Percentiles rank a stretch among this genome's conserved stretches.
phyloP scores from a whole-genome alignment of 2,888 invertebrate species.

The Arenicola marina region DNA sequence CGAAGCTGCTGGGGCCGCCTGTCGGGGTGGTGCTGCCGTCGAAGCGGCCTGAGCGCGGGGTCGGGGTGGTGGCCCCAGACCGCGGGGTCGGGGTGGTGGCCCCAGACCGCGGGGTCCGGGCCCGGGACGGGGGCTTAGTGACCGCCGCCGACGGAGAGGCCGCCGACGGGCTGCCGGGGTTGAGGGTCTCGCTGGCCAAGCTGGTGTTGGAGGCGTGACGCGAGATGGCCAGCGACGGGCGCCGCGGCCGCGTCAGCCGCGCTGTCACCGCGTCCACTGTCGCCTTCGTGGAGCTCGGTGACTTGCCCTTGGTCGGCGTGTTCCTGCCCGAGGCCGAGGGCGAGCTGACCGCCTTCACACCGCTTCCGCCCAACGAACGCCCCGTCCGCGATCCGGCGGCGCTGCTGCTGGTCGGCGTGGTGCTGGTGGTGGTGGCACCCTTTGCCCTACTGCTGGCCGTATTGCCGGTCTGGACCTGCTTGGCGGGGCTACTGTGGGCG shows the following conservation, averaged over 20 bases:
- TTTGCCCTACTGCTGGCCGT: background rate
- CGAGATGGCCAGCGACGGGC: background rate
- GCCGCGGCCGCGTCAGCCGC: background rate
- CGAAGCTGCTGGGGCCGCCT: constrained; percentile 19
- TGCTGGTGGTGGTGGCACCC: background rate
- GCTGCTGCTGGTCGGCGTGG: too few species aligned
- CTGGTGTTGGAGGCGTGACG: constrained; percentile 2
- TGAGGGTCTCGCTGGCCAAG: background rate
- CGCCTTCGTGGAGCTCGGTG: background rate
- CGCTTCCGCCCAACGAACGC: too few species aligned
- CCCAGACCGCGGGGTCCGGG: too few species aligned
- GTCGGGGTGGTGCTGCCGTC: background rate
- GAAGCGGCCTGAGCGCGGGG: constrained; percentile 24
- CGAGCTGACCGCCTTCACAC: background rate
- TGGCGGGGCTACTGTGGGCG: background rate
- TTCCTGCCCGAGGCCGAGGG: background rate
- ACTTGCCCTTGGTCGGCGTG: background rate
- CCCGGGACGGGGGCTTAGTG: background rate
- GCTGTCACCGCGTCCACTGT: constrained; percentile 1
- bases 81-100: constrained; percentile 28
- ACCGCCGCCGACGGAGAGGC: background rate
- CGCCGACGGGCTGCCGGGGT: background rate
- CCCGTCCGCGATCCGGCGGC: background rate
- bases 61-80: constrained; percentile 33
- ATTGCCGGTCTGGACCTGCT: background rate